A percentile compares a stretch with the other conserved stretches of the same genome.
These are phyloP conservation scores for Aphelocoma coerulescens DNA, from an alignment of 2,113 vertebrate species.

Conservation along the genomic window DNA sequence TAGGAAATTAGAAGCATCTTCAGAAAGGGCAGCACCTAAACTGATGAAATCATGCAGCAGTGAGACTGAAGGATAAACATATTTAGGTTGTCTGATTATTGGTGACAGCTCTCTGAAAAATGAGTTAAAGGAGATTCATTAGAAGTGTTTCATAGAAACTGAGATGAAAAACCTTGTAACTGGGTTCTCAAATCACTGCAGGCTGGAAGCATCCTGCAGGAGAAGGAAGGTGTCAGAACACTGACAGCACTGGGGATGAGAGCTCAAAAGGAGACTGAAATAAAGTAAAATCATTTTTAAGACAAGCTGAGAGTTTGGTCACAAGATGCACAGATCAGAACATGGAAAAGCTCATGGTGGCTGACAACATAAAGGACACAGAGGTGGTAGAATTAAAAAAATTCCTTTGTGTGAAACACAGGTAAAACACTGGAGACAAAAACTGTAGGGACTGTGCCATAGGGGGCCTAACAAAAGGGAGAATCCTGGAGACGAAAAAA, in stretches of 20 bases:
- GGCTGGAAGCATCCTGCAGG: not conserved
- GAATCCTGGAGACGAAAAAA: not conserved
- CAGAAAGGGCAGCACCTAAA: not conserved
- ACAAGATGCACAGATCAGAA: not conserved
- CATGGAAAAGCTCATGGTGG: not conserved
- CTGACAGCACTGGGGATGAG: not conserved
- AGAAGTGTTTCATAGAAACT: not conserved
- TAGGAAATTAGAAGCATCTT: not conserved
- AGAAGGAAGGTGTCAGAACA: not conserved
- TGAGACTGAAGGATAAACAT: not conserved
- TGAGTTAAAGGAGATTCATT: not conserved
- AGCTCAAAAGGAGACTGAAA: not conserved
- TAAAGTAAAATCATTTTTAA: not conserved
- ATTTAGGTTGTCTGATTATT: not conserved
- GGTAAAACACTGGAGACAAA: not conserved
- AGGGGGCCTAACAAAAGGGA: not conserved
- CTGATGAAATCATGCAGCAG: not conserved
- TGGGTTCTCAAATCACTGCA: not conserved
- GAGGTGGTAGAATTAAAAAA: not conserved
- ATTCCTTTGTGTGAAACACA: not conserved
- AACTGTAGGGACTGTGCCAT: not conserved
- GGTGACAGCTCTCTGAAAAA: not conserved
- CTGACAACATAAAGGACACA: not conserved
- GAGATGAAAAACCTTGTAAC: not conserved
- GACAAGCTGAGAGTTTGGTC: not conserved